A percentile compares a stretch with the other conserved stretches of the same genome.
Conservation (phyloP, 2,113 vertebrate species). For the Zosterops pallidus region DNA sequence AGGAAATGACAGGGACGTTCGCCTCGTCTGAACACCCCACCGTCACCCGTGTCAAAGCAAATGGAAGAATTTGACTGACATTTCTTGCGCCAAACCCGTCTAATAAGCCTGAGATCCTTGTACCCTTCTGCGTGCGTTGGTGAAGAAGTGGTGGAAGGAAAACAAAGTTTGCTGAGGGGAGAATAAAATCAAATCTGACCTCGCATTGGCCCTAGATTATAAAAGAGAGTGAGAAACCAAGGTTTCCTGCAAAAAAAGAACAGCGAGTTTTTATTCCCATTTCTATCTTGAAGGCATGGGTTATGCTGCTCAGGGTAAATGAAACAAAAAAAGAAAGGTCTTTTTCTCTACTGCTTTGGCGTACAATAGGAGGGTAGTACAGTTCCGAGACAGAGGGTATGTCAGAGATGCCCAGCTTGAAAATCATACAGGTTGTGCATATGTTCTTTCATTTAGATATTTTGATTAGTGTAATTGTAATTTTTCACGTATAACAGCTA, state of each 20-base stretch:
- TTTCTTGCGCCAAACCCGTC: neutral
- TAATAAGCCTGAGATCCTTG: neutral
- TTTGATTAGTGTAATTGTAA: neutral
- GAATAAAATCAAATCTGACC: neutral
- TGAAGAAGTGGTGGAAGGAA: neutral
- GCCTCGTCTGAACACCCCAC: neutral
- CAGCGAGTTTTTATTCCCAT: neutral
- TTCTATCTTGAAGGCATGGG: neutral
- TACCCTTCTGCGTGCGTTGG: neutral
- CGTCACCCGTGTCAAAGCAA: neutral
- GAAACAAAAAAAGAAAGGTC: neutral
- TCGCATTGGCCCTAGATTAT: fast-evolving
- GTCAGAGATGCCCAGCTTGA: neutral
- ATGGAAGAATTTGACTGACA: neutral
- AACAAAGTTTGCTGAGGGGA: neutral
- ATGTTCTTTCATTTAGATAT: neutral
- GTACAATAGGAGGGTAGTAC: neutral
- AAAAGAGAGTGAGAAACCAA: neutral
- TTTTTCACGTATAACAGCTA: neutral
- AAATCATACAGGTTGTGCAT: neutral
- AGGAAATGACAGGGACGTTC: neutral
- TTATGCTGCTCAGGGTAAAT: neutral
- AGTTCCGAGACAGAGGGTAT: neutral
- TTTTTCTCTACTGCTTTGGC: neutral
- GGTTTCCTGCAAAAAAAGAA: neutral